phyloP scores from a whole-genome alignment of 2,888 invertebrate species.

The Parnassius glacialis region DNA sequence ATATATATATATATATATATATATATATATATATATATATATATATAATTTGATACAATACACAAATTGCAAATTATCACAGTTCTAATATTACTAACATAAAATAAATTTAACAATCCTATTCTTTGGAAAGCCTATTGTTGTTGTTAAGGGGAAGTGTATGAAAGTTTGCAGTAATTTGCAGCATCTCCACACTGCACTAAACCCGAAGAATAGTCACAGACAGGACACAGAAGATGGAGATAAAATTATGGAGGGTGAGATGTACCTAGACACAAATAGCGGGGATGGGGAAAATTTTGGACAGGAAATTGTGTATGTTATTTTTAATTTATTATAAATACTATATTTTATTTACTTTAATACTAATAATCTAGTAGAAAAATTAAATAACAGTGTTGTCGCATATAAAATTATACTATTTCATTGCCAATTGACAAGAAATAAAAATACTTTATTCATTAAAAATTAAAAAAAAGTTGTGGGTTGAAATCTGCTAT shows the following conservation, averaged over 20 bases:
- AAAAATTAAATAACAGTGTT: too few species aligned
- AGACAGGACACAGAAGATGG: constrained; percentile 3
- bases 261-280: constrained; percentile 7
- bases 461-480: not conserved
- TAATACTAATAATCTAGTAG: too few species aligned
- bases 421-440: not conserved
- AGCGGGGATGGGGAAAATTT: not conserved
- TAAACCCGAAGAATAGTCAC: not conserved
- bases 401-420: too few species aligned
- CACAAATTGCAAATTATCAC: too few species aligned
- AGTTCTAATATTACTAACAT: too few species aligned
- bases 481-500: not conserved
- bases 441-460: not conserved
- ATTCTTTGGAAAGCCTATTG: not conserved
- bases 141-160: not conserved
- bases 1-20: too few species aligned
- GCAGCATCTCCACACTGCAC: constrained; percentile 7
- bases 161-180: constrained; percentile 13
- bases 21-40: too few species aligned
- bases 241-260: not conserved
- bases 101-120: too few species aligned
- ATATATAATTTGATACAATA: too few species aligned
- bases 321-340: not conserved
- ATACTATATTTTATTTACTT: too few species aligned
- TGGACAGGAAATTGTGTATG: not conserved